Percentiles rank a stretch among this genome's conserved stretches.
phyloP scores from a whole-genome alignment of 2,888 invertebrate species.

The Anthrax anthrax region DNA sequence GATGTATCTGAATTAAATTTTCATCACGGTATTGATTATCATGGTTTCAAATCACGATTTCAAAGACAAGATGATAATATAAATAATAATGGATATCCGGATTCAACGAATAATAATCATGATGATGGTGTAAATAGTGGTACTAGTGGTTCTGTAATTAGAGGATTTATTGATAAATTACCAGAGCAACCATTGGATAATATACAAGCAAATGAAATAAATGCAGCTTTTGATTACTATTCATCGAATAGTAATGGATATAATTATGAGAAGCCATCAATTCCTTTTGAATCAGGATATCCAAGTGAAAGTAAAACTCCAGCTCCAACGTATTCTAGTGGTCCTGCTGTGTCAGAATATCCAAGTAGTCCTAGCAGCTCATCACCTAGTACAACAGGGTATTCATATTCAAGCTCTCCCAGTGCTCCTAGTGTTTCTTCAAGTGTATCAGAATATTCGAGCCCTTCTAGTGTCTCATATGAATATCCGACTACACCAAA shows the following conservation, averaged over 20 bases:
- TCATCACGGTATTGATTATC: background rate
- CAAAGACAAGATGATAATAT: background rate
- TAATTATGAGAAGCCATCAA: background rate
- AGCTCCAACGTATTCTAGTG: background rate
- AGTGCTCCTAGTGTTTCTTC: background rate
- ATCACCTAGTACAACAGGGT: too few relatives aligned
- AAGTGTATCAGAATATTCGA: background rate
- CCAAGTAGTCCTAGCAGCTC: background rate
- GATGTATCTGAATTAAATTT: conserved; percentile 4
- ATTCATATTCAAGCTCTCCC: background rate
- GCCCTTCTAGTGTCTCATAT: background rate
- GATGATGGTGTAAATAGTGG: background rate
- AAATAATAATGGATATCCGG: background rate
- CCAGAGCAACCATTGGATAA: background rate
- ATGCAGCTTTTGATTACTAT: background rate
- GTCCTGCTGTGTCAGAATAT: background rate
- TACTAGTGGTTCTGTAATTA: background rate
- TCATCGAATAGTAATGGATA: conserved; percentile 1
- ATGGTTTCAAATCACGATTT: background rate
- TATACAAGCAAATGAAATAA: background rate
- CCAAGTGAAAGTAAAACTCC: background rate
- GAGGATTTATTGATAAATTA: background rate
- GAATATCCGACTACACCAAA: background rate
- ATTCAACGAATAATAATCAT: background rate
- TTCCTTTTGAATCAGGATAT: background rate